Evolutionary conservation across 2,888 invertebrate species (phyloP).

Genomic region (Thera obeliscata): DNA sequence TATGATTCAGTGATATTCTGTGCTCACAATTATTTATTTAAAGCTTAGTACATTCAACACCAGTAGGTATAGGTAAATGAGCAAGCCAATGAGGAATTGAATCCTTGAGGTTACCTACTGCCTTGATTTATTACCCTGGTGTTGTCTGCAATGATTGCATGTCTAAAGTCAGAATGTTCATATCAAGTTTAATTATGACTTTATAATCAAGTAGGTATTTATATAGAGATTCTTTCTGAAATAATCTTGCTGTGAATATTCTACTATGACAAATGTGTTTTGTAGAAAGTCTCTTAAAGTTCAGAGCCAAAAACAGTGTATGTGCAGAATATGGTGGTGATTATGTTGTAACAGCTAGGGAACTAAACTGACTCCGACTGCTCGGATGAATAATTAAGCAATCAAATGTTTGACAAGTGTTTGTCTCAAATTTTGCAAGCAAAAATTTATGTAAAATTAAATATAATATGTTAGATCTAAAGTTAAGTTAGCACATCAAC

Average conservation of each 20-base stretch:
- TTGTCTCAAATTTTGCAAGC: too few relatives aligned
- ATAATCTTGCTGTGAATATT: constrained; percentile 28
- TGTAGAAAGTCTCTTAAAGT: constrained; percentile 58
- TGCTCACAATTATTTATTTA: constrained; percentile 14
- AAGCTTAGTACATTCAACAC: constrained; percentile 1
- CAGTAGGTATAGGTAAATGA: neutral
- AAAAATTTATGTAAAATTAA: too few relatives aligned
- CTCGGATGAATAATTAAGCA: too few relatives aligned
- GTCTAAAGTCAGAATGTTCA: constrained; percentile 14
- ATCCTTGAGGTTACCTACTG: neutral
- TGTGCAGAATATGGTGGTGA: too few relatives aligned
- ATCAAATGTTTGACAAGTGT: too few relatives aligned
- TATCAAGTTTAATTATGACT: constrained; percentile 7
- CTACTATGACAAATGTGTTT: constrained; percentile 22
- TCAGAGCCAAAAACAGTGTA: constrained; percentile 18
- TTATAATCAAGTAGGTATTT: neutral
- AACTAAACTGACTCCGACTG: too few relatives aligned
- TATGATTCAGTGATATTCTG: constrained; percentile 58
- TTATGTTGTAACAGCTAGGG: too few relatives aligned
- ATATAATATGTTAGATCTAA: too few relatives aligned
- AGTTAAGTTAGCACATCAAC: too few relatives aligned
- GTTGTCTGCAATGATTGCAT: constrained; percentile 1
- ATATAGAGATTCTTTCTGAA: neutral
- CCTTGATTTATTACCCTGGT: constrained; percentile 7
- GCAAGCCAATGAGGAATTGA: neutral